Conservation (phyloP, 2,797 vertebrate genomes). For the Xenopus petersii region DNA sequence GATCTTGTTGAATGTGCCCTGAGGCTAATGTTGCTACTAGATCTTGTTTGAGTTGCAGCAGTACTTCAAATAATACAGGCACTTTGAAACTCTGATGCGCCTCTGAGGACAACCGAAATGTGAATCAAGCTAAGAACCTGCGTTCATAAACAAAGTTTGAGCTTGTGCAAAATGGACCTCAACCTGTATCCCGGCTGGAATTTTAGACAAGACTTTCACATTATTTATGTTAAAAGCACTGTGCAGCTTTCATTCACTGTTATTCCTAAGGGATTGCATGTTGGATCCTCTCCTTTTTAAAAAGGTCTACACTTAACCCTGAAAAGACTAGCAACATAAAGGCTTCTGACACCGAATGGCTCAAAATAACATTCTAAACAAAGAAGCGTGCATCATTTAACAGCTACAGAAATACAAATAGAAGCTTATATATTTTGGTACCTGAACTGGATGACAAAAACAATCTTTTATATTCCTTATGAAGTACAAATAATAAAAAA, state of each 20-base stretch:
- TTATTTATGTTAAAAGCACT: slow-evolving; percentile 10
- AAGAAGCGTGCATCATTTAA: too few relatives aligned
- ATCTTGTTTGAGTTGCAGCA: slow-evolving; percentile 52
- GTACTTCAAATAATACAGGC: slow-evolving; percentile 52
- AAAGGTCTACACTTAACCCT: neutral
- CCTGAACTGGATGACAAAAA: too few relatives aligned
- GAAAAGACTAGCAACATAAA: neutral
- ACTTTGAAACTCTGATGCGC: slow-evolving; percentile 55
- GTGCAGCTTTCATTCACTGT: neutral
- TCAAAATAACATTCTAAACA: too few relatives aligned
- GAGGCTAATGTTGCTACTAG: slow-evolving; percentile 48
- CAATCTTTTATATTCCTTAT: too few relatives aligned
- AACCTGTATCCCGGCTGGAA: slow-evolving; percentile 56
- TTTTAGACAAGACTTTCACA: slow-evolving; percentile 29
- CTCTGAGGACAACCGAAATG: slow-evolving; percentile 56
- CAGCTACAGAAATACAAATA: too few relatives aligned
- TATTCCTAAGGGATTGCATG: neutral
- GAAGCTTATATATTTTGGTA: too few relatives aligned
- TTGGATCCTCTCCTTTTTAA: neutral
- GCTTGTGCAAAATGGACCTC: slow-evolving; percentile 50
- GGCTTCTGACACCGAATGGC: neutral
- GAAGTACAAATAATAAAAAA: too few relatives aligned
- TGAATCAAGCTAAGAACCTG: slow-evolving; percentile 56
- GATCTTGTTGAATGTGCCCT: slow-evolving; percentile 37
- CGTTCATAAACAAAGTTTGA: slow-evolving; percentile 49